Evolutionary conservation across 2,797 vertebrate species (phyloP).

Genomic region (Enteromius trimaculatus): DNA sequence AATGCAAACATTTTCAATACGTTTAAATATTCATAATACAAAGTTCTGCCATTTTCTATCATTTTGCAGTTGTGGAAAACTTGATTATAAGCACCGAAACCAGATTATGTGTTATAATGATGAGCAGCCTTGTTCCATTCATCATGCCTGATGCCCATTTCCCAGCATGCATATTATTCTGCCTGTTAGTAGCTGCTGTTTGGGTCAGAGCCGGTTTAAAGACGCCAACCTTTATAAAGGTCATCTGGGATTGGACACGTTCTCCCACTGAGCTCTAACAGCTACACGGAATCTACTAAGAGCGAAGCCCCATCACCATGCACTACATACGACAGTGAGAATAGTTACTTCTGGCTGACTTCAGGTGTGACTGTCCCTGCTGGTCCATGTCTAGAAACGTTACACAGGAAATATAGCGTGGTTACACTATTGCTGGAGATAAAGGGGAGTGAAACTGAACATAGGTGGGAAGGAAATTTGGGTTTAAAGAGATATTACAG

Average conservation of each 20-base stretch:
- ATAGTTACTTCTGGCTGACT: slow-evolving; percentile 96
- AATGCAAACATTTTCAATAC: slow-evolving; percentile 42
- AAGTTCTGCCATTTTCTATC: slow-evolving; percentile 13
- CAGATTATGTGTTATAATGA: slow-evolving; percentile 41
- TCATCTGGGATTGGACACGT: slow-evolving; percentile 37
- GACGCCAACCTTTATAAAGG: slow-evolving; percentile 45
- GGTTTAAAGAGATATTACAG: neutral
- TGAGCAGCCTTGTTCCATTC: slow-evolving; percentile 46
- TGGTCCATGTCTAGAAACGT: slow-evolving; percentile 83
- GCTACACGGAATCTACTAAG: slow-evolving; percentile 60
- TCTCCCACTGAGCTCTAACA: slow-evolving; percentile 44
- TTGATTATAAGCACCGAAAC: slow-evolving; percentile 34
- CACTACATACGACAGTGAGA: slow-evolving; percentile 73
- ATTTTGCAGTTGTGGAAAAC: slow-evolving; percentile 11
- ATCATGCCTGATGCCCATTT: slow-evolving; percentile 59
- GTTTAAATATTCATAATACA: slow-evolving; percentile 20
- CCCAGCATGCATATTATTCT: slow-evolving; percentile 73
- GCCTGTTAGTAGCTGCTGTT: slow-evolving; percentile 68
- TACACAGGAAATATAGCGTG: slow-evolving; percentile 82
- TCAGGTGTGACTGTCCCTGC: slow-evolving; percentile 82
- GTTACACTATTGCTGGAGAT: slow-evolving; percentile 64
- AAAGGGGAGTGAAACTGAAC: slow-evolving; percentile 13
- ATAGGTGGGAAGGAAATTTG: slow-evolving; percentile 3
- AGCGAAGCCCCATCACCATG: slow-evolving; percentile 89
- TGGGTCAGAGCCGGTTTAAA: slow-evolving; percentile 55